A percentile compares a stretch with the other conserved stretches of the same genome.
Evolutionary conservation across 2,113 vertebrate genomes (phyloP).

Genomic region (Elaphurus davidianus): DNA sequence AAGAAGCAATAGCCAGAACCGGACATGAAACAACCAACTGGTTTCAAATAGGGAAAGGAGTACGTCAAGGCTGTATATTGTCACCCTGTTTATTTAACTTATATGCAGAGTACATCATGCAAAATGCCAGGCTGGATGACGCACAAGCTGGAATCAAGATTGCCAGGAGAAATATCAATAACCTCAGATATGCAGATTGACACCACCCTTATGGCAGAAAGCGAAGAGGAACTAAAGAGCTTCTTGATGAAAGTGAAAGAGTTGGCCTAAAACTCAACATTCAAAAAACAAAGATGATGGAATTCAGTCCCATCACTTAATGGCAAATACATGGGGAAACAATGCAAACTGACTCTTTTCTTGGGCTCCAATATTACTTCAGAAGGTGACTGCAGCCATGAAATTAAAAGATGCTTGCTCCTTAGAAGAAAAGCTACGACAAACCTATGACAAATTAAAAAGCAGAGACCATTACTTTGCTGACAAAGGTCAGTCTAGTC

Average conservation of each 20-base stretch:
- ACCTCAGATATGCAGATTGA: neutral
- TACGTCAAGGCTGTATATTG: neutral
- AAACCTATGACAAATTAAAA: neutral
- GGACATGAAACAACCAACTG: neutral
- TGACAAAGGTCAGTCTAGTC: neutral
- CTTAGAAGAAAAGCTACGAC: neutral
- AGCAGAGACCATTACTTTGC: neutral
- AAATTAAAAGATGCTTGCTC: neutral
- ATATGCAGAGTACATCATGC: neutral
- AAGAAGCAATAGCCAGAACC: neutral
- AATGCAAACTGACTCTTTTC: neutral
- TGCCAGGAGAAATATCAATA: neutral
- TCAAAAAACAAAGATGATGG: neutral
- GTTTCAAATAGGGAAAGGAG: neutral
- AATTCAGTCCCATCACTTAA: neutral
- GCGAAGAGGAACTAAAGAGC: neutral
- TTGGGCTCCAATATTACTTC: neutral
- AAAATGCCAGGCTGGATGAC: neutral
- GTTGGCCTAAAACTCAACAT: neutral
- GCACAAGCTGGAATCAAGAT: neutral
- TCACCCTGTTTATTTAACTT: neutral
- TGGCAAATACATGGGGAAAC: neutral
- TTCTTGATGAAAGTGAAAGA: neutral
- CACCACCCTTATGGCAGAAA: neutral
- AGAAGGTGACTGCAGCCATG: neutral